Conservation (phyloP, 2,113 vertebrate genomes). For the Hymenochirus boettgeri region DNA sequence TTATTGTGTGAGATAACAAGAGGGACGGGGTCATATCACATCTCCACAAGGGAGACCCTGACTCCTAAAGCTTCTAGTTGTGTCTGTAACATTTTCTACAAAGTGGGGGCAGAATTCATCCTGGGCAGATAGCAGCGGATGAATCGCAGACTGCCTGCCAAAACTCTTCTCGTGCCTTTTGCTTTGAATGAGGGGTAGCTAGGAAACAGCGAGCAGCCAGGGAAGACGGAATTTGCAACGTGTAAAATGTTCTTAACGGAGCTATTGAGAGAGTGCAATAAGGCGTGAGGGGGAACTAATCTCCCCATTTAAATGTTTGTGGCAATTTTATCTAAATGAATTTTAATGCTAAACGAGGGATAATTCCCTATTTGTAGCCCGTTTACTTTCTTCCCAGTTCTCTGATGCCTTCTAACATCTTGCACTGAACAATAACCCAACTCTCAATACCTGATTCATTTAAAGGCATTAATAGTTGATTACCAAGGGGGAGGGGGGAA, state of each 20-base stretch:
- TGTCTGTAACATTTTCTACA: not conserved
- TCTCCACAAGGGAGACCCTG: no score
- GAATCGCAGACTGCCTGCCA: slow-evolving; percentile 30
- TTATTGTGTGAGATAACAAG: no score
- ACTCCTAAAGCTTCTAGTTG: no score
- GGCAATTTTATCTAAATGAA: slow-evolving; percentile 94
- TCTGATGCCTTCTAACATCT: slow-evolving; percentile 65
- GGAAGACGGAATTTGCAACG: slow-evolving; percentile 74
- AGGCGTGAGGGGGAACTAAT: slow-evolving; percentile 97
- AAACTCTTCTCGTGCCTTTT: slow-evolving; percentile 45
- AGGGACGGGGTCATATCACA: no score
- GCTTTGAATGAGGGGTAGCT: slow-evolving; percentile 61
- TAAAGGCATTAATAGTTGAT: slow-evolving; percentile 56
- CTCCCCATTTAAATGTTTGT: slow-evolving; percentile 92
- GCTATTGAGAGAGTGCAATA: slow-evolving; percentile 90
- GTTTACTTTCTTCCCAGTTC: slow-evolving; percentile 76
- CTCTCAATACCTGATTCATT: slow-evolving; percentile 66
- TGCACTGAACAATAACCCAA: slow-evolving; percentile 67
- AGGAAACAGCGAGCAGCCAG: slow-evolving; percentile 72
- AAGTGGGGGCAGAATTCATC: slow-evolving; percentile 25
- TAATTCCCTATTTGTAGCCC: slow-evolving; percentile 83
- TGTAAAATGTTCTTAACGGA: slow-evolving; percentile 80
- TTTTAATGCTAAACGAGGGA: slow-evolving; percentile 94
- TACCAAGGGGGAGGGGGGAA: slow-evolving; percentile 2
- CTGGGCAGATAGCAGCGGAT: slow-evolving; percentile 28